Evolutionary conservation across 2,797 vertebrate species (phyloP).

Genomic region (Podarcis lilfordi): DNA sequence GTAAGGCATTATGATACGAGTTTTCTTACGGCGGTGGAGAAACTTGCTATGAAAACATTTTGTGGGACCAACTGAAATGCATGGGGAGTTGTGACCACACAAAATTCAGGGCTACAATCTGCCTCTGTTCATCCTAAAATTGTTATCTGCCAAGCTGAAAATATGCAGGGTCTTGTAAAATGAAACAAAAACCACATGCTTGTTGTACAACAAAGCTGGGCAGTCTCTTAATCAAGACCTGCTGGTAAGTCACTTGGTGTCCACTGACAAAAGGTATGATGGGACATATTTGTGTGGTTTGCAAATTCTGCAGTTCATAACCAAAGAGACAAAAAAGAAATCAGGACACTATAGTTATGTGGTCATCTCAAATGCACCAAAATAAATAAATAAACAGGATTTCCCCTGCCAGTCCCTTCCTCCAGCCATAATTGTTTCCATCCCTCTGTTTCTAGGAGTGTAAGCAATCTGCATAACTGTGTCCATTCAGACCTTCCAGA

Average conservation of each 20-base stretch:
- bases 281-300: not conserved
- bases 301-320: not conserved
- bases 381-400: slow-evolving; percentile 29
- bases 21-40: not conserved
- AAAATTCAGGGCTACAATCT: not conserved
- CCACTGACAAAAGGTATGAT: not conserved
- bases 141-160: not conserved
- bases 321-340: slow-evolving; percentile 16
- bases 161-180: slow-evolving; percentile 12
- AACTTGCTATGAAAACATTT: not conserved
- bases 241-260: not conserved
- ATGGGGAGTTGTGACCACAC: not conserved
- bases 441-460: slow-evolving; percentile 15
- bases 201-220: not conserved
- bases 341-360: slow-evolving; percentile 17
- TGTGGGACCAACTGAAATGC: not conserved
- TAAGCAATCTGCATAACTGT: not conserved
- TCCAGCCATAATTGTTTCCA: slow-evolving; percentile 45
- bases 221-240: not conserved
- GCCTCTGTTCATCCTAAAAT: no score
- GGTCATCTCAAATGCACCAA: slow-evolving; percentile 20
- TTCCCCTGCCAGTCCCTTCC: slow-evolving; percentile 20
- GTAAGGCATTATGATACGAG: not conserved
- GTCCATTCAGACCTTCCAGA: slow-evolving; percentile 27
- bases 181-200: not conserved